phyloP scores from a whole-genome alignment of 2,888 invertebrate species.

The Camptogramma bilineatum region DNA sequence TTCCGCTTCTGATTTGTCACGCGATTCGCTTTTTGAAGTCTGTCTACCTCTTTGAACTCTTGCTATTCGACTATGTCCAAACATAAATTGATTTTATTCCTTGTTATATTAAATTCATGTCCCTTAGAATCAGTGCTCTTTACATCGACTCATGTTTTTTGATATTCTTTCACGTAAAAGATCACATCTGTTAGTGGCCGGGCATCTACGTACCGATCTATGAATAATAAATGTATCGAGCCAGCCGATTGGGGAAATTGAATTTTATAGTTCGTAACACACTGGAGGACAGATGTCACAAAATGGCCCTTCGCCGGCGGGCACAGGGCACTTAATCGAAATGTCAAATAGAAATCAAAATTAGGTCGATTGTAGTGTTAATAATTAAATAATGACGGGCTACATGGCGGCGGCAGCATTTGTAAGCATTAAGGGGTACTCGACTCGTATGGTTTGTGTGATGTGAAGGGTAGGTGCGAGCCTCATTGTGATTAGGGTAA shows the following conservation, averaged over 20 bases:
- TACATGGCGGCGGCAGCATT: slow-evolving; percentile 61
- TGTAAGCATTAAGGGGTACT: slow-evolving; percentile 60
- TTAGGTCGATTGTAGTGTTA: slow-evolving; percentile 85
- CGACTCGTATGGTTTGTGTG: slow-evolving; percentile 43
- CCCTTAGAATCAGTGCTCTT: slow-evolving; percentile 69
- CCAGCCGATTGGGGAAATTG: slow-evolving; percentile 85
- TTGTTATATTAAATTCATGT: slow-evolving; percentile 74
- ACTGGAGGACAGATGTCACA: slow-evolving; percentile 84
- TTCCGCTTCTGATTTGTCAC: slow-evolving; percentile 60
- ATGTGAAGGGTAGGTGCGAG: slow-evolving; percentile 72
- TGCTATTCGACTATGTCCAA: slow-evolving; percentile 50
- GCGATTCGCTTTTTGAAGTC: slow-evolving; percentile 60
- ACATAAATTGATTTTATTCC: slow-evolving; percentile 64
- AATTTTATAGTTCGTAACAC: slow-evolving; percentile 85
- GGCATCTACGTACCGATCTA: slow-evolving; percentile 80
- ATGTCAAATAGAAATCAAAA: slow-evolving; percentile 85
- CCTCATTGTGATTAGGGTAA: slow-evolving; percentile 79
- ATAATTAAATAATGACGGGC: slow-evolving; percentile 82
- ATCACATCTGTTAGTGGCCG: slow-evolving; percentile 84
- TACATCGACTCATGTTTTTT: slow-evolving; percentile 73
- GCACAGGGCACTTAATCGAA: slow-evolving; percentile 77
- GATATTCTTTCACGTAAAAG: slow-evolving; percentile 84
- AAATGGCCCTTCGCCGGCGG: slow-evolving; percentile 78
- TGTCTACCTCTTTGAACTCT: slow-evolving; percentile 53
- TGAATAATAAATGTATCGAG: slow-evolving; percentile 85